Base-by-base conservation (phyloP, 2,888 invertebrate species). In the Axea sp. region DNA sequence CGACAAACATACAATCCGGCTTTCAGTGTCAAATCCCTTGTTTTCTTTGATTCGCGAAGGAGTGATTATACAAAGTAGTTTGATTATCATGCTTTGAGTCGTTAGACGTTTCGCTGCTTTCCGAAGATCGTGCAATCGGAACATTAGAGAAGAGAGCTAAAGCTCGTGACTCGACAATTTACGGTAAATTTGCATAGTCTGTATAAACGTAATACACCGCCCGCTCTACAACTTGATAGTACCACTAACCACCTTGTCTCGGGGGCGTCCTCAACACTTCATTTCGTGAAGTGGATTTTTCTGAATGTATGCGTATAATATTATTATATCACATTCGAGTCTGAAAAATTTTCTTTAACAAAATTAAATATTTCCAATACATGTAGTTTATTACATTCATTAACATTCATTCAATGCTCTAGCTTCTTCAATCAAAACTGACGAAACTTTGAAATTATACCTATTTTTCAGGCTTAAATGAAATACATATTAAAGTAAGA, bases 111-210 rank as follows among this genome's bases (percentile, higher is more conserved):
- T 26, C 47, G 64, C 41, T 53, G 62, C 47, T 64, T 24, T n/a
- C 39, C 65, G 33, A 69, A 76, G 73, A 51, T 41, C 60, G 75
- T 65, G 73, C 67, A 53, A 72, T 72, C 59, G 78, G 65, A 72
- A 77, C 67, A 53, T 49, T 37, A 59, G 43, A 60, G 60, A 62
- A 73, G 47, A 33, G 72, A 47, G 62, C 41, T 57, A 59, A 43
- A 65, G 41, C 71, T 77, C 76, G 65, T 75, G 76, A 75, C 74
- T 71, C 76, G 74, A 78, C 79, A 81, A 82, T 81, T 82, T 81
- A 81, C 81, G 62, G 73, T 43, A 69, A 80, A 80, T 81, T 82
- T 81, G 78, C 81, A 81, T 78, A 80, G 77, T 76, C 67, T 76
- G 75, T 77, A 77, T 76, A 76, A 78, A 75, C 77, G 76, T 79